Evolutionary conservation across 2,797 vertebrate genomes (phyloP), one percentile per base, ranked within the genome.

Genomic region (Mallotus villosus): DNA sequence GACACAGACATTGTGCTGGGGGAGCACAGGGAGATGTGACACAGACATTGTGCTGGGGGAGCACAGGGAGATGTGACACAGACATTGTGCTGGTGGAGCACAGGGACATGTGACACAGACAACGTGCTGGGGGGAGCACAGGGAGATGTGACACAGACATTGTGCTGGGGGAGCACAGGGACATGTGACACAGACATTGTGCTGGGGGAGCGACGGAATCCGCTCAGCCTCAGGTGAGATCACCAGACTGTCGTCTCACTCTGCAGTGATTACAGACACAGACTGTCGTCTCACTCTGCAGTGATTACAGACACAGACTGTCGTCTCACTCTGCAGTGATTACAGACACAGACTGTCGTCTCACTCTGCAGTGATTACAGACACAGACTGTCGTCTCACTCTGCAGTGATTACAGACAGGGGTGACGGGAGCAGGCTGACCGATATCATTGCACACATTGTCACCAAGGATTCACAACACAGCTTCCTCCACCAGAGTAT

Each of bases 221-320:
- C 24, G 55, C 19, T 61, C 16, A 1, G 49, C 16, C 46, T 64
- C 22, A 71, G 61, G 70, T 71, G 60, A 63, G 61, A 62, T 63
- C 41, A 51, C 24, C 62, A 32, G 12, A 57, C 68, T 73, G 68
- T 19, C 8, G n/a, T 74, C 68, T 71, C 49, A 22, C 8, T 16
- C 12, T 29, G 27, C 27, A 25, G 62, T 59, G 67, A 61, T 75
- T 69, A 55, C 27, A 72, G 62, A 0, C 8, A 68, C n/a, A n/a
- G n/a, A n/a, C n/a, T n/a, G n/a, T n/a, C n/a, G n/a, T n/a, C n/a
- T n/a, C n/a, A n/a, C n/a, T n/a, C n/a, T n/a, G n/a, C 68, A 25
- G 62, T 59, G 67, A 61, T 75, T 69, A 55, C 27, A 72, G 62
- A 0, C 8, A 68, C n/a, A n/a, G n/a, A n/a, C n/a, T n/a, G n/a